phyloP scores from a whole-genome alignment of 2,797 vertebrate genomes.

The Myiothlypis coronata region DNA sequence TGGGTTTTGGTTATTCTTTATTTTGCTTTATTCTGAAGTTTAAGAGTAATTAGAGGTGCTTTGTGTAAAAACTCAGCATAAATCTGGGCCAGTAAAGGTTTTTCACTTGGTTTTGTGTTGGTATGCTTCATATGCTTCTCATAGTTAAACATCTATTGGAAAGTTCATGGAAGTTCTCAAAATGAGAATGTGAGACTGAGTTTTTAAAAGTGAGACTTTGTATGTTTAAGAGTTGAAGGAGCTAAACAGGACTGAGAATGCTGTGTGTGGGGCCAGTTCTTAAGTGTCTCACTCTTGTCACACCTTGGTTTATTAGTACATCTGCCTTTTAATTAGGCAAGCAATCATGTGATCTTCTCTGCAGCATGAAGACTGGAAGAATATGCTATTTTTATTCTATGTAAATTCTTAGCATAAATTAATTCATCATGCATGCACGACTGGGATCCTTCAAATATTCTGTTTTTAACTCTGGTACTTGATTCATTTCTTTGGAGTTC shows the following conservation, averaged over 20 bases:
- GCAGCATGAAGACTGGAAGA: slow-evolving; percentile 2
- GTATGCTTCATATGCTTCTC: neutral
- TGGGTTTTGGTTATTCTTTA: neutral
- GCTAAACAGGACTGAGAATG: neutral
- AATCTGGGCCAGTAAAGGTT: neutral
- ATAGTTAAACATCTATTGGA: neutral
- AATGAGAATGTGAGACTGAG: neutral
- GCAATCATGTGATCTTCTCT: slow-evolving; percentile 7
- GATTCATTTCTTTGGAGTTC: neutral
- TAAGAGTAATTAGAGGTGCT: neutral
- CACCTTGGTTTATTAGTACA: slow-evolving; percentile 38
- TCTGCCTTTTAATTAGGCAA: slow-evolving; percentile 40
- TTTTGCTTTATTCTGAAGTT: neutral
- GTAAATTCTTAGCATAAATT: slow-evolving; percentile 18
- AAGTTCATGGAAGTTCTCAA: neutral
- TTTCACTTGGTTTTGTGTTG: neutral
- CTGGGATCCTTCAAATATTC: neutral
- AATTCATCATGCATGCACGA: slow-evolving; percentile 1
- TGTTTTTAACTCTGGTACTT: neutral
- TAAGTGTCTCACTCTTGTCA: neutral
- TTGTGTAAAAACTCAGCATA: neutral
- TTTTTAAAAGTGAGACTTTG: neutral
- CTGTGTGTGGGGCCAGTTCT: neutral
- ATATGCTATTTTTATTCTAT: slow-evolving; percentile 44
- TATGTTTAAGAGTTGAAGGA: neutral